Conservation (phyloP, 2,888 invertebrate genomes). For the Phragmatobia fuliginosa region DNA sequence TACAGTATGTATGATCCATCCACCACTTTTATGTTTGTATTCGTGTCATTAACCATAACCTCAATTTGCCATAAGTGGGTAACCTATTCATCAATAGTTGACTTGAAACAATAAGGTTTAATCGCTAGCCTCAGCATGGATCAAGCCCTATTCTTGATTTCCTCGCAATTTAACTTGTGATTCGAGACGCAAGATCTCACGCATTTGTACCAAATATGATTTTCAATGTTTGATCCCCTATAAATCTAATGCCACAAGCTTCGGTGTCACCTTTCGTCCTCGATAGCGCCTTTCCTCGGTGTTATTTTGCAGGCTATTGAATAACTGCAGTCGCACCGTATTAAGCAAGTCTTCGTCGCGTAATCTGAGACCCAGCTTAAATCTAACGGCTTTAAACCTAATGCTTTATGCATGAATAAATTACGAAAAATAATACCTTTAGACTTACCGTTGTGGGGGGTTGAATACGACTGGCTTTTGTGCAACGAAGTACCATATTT, state of each 20-base stretch:
- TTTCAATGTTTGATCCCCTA: conserved; percentile 60
- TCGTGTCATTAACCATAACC: neutral
- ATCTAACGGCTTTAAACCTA: conserved; percentile 76
- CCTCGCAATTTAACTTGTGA: neutral
- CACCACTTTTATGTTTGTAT: neutral
- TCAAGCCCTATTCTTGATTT: neutral
- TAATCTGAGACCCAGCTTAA: conserved; percentile 79
- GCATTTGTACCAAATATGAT: conserved; percentile 32
- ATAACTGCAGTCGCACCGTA: conserved; percentile 77
- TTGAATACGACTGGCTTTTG: conserved; percentile 34
- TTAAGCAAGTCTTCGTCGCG: conserved; percentile 79
- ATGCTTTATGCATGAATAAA: conserved; percentile 75
- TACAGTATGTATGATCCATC: conserved; percentile 1
- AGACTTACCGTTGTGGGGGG: conserved; percentile 43
- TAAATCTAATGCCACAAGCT: conserved; percentile 74
- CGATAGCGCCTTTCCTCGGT: conserved; percentile 80
- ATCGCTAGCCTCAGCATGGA: conserved; percentile 5
- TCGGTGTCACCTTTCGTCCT: conserved; percentile 82
- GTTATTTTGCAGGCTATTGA: conserved; percentile 82
- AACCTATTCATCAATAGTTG: conserved; percentile 9
- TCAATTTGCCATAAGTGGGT: conserved; percentile 5
- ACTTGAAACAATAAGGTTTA: conserved; percentile 16
- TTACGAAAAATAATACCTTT: conserved; percentile 71
- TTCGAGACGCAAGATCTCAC: neutral
- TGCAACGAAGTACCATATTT: conserved; percentile 25